Conservation (phyloP, 2,113 vertebrate genomes). For the Laterallus jamaicensis region DNA sequence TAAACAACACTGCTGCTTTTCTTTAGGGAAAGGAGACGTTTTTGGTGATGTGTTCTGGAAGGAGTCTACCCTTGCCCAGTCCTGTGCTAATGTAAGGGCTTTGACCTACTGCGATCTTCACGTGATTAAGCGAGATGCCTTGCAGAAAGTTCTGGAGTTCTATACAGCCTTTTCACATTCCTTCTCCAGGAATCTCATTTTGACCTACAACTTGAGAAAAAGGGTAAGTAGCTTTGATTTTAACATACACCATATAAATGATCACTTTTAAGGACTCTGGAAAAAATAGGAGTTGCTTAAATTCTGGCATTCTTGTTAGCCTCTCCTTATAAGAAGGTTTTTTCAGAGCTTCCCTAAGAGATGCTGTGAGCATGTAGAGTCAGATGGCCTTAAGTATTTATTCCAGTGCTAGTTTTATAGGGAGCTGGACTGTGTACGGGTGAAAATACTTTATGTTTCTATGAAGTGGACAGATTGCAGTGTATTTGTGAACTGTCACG, state of each 20-base stretch:
- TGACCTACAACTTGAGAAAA: slow-evolving; percentile 96
- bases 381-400: neutral
- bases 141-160: slow-evolving; percentile 97
- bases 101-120: slow-evolving; percentile 97
- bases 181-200: slow-evolving; percentile 92
- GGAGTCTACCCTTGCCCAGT: slow-evolving; percentile 90
- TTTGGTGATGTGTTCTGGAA: slow-evolving; percentile 99
- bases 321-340: neutral
- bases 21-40: slow-evolving; percentile 92
- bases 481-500: neutral
- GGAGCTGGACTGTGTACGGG: neutral
- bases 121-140: slow-evolving; percentile 91
- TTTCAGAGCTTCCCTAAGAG: neutral
- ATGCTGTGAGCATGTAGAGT: neutral
- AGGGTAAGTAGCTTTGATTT: slow-evolving; percentile 79
- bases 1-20: slow-evolving; percentile 11
- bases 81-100: slow-evolving; percentile 93
- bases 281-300: neutral
- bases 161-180: slow-evolving; percentile 94
- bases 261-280: neutral
- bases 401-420: neutral
- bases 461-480: neutral
- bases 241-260: neutral
- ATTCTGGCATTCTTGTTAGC: neutral
- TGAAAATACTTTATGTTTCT: neutral